phyloP scores from a whole-genome alignment of 2,113 vertebrate species.

The Lasiurus borealis region DNA sequence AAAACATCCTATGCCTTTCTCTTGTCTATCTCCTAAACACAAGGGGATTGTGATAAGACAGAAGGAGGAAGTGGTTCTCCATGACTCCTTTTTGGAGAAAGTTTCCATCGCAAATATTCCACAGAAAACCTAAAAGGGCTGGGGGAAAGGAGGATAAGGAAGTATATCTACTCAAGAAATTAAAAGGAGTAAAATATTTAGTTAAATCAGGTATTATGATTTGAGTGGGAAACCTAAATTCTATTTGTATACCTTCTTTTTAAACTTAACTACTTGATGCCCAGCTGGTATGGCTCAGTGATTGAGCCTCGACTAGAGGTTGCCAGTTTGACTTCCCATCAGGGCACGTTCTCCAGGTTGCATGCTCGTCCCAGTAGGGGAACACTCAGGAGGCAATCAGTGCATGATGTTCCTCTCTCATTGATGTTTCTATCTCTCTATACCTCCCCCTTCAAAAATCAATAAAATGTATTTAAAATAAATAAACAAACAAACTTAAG shows the following conservation, averaged over 20 bases:
- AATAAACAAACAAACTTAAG: background rate
- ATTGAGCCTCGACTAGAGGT: too few species aligned
- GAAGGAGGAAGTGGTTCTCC: background rate
- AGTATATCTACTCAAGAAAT: background rate
- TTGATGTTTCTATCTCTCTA: too few species aligned
- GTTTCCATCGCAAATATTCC: slow-evolving; percentile 1
- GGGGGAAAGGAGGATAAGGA: too few species aligned
- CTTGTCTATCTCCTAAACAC: background rate
- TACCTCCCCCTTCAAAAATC: too few species aligned
- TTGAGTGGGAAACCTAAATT: background rate
- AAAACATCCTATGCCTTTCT: background rate
- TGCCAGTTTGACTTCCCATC: too few species aligned
- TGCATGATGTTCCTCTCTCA: too few species aligned
- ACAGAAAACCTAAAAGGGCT: background rate
- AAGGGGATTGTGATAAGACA: background rate
- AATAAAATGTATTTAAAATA: too few species aligned
- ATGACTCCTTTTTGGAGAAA: background rate
- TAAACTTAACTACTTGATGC: background rate
- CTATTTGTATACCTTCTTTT: background rate
- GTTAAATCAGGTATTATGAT: background rate
- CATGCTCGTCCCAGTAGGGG: too few species aligned
- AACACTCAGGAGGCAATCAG: too few species aligned
- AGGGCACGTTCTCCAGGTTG: too few species aligned
- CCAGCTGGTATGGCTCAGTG: too few species aligned
- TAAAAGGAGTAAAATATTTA: slow-evolving; percentile 2